phyloP scores from a whole-genome alignment of 2,113 vertebrate species.

The Mesocricetus auratus region DNA sequence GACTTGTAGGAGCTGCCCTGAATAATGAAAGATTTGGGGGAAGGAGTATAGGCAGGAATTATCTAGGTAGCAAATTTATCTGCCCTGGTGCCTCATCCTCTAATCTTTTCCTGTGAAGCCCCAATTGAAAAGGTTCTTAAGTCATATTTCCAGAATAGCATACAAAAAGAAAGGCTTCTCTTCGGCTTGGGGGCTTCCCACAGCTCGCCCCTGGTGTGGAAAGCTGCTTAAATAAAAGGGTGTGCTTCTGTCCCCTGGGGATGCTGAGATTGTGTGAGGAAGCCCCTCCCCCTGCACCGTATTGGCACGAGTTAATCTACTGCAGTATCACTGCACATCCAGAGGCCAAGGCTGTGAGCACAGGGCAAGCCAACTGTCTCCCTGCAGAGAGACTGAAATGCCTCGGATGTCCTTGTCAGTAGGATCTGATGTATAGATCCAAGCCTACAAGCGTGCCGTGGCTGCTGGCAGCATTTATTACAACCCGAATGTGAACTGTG shows the following conservation, averaged over 20 bases:
- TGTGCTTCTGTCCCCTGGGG: background rate
- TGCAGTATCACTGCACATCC: conserved; percentile 44
- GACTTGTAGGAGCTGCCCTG: conserved; percentile 2
- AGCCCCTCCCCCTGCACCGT: background rate
- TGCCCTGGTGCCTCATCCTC: background rate
- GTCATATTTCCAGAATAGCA: conserved; percentile 37
- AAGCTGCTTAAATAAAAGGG: background rate
- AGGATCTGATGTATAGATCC: conserved; percentile 52
- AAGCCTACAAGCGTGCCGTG: background rate
- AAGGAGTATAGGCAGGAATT: conserved; percentile 32
- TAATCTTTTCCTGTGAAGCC: background rate
- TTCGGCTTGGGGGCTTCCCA: background rate
- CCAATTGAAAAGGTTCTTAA: background rate
- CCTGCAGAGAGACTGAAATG: background rate
- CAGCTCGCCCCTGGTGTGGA: background rate
- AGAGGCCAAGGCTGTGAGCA: conserved; percentile 55
- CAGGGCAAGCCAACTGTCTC: conserved; percentile 47
- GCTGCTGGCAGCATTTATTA: conserved; percentile 59
- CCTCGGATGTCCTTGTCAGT: conserved; percentile 60
- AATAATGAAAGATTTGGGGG: conserved; percentile 43
- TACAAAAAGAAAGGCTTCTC: background rate
- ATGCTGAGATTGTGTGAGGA: conserved; percentile 6
- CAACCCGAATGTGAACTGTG: background rate
- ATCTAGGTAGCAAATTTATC: conserved; percentile 9
- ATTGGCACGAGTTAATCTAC: conserved; percentile 42